Percentiles rank a stretch among this genome's conserved stretches.
phyloP scores from a whole-genome alignment of 2,797 vertebrate genomes.

The Ciconia nigra region DNA sequence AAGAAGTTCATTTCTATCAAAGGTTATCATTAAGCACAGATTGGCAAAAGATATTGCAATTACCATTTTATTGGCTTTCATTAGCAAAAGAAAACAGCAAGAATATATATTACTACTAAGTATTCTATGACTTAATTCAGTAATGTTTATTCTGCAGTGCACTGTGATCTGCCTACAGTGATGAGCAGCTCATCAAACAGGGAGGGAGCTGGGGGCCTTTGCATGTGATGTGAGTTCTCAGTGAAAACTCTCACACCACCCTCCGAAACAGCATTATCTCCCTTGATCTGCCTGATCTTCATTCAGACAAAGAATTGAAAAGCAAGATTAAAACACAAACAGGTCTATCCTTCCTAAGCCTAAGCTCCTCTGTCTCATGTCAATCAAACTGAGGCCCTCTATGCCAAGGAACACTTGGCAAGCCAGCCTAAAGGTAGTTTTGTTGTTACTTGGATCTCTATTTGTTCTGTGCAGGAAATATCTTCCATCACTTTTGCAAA shows the following conservation, averaged over 20 bases:
- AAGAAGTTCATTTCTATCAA: background rate
- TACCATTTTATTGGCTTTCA: background rate
- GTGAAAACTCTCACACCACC: background rate
- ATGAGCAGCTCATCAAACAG: background rate
- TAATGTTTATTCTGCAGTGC: background rate
- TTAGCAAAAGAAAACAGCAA: background rate
- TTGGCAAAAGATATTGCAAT: background rate
- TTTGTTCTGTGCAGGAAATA: background rate
- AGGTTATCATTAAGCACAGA: slow-evolving; percentile 14
- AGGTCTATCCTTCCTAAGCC: background rate
- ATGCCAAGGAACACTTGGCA: background rate
- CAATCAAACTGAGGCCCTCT: background rate
- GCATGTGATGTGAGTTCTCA: fast-evolving
- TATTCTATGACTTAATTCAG: background rate
- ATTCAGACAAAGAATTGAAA: background rate
- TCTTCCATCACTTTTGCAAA: background rate
- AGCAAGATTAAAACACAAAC: background rate
- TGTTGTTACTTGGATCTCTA: background rate
- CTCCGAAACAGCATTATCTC: background rate
- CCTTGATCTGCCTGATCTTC: background rate
- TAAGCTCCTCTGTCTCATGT: background rate
- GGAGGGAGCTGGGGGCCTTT: background rate
- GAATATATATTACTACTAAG: background rate
- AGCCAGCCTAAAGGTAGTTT: background rate
- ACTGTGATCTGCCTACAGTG: too few relatives aligned